These are phyloP conservation scores for Pseudomyrmex gracilis DNA, from an alignment of 1,140 invertebrate species.

Conservation along the genomic window DNA sequence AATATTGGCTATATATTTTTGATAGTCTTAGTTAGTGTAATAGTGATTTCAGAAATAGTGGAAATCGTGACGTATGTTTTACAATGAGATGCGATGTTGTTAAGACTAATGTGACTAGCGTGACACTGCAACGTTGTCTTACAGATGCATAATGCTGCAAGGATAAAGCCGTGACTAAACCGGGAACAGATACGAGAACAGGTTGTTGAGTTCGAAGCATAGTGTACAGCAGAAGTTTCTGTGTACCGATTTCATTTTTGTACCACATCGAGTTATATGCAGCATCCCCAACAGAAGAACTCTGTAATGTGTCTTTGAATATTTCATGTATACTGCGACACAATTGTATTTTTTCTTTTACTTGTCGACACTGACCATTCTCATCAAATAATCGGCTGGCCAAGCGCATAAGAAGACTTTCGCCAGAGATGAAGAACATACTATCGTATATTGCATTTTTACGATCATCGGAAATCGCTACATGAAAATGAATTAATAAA, in stretches of 20 bases:
- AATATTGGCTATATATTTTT: too few relatives aligned
- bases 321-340: neutral
- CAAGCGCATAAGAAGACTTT: constrained; percentile 62
- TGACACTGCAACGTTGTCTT: neutral
- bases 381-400: constrained; percentile 51
- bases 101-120: neutral
- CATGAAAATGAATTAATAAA: constrained; percentile 38
- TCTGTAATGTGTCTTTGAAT: constrained; percentile 35
- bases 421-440: constrained; percentile 30
- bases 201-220: constrained; percentile 62
- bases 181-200: constrained; percentile 64
- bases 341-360: neutral
- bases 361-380: constrained; percentile 17
- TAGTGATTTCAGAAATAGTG: neutral
- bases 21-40: neutral
- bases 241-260: neutral
- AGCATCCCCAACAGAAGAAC: neutral
- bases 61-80: neutral
- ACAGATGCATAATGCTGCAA: constrained; percentile 31
- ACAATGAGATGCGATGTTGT: too few relatives aligned
- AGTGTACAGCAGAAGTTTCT: neutral
- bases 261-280: constrained; percentile 42
- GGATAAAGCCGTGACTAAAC: constrained; percentile 21
- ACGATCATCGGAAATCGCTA: constrained; percentile 28
- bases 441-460: constrained; percentile 55